Percentiles rank a stretch among this genome's conserved stretches.
Evolutionary conservation across 2,113 vertebrate species (phyloP).

Genomic region (Albula glossodonta): DNA sequence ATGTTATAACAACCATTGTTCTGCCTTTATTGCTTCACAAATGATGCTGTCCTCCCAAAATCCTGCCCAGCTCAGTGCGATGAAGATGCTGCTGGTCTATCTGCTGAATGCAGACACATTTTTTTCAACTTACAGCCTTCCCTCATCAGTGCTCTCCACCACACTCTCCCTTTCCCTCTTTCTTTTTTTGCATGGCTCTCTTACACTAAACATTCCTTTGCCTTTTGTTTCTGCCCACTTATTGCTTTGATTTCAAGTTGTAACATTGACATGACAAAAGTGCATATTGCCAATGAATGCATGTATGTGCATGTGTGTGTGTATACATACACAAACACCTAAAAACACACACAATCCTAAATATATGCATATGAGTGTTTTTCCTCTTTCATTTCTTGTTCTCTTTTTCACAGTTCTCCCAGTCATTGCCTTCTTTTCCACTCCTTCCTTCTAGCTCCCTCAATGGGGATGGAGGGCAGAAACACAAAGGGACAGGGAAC

Average conservation of each 20-base stretch:
- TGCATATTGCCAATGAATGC: no score
- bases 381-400: background rate
- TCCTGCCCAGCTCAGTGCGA: slow-evolving; percentile 27
- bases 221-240: no score
- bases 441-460: background rate
- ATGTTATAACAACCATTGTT: slow-evolving; percentile 2
- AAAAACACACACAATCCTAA: background rate
- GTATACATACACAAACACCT: background rate
- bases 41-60: slow-evolving; percentile 25
- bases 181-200: background rate
- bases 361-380: no score
- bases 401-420: background rate
- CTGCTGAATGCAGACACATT: background rate
- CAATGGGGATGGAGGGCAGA: background rate
- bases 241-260: background rate
- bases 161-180: background rate
- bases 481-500: background rate
- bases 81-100: background rate
- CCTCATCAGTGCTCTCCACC: background rate
- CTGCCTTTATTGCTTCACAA: slow-evolving; percentile 34
- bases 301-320: no score
- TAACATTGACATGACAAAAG: background rate
- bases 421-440: background rate
- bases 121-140: background rate
- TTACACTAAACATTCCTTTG: background rate